Base-by-base conservation (phyloP, 2,888 invertebrate species). In the Selenia dentaria region DNA sequence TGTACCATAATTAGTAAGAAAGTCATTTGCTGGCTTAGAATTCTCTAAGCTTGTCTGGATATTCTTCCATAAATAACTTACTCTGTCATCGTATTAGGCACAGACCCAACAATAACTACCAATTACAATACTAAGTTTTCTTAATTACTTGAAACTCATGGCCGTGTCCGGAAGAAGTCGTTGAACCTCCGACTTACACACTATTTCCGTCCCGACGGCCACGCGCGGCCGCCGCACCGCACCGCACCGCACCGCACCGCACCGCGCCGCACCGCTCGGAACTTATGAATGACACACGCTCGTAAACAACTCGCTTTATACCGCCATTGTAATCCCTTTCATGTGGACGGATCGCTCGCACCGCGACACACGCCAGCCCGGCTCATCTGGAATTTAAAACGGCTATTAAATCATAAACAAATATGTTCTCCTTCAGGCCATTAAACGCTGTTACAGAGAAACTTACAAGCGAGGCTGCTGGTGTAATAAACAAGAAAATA, bases 271-370 rank as follows among this genome's bases (percentile, higher is more conserved):
- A 27, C 22, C 46, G 37, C 41, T 32, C 27, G 28, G 22, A 41
- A 47, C 58, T 57, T 42, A 56, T 56, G 54, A 59, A 56, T 59
- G 59, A 54, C 59, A 56, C 45, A 39, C 40, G 39, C 44, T 50
- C 47, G 56, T 59, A 56, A 56, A 59, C 54, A 59, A 28, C 37
- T 34, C 35, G 45, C 42, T 57, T 54, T 51, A 54, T 45, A 52
- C 31, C 48, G 29, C 34, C 11, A 36, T 31, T 39, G 31, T 59
- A 54, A 65, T 56, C 52, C 31, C 45, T 53, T 55, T 51, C 52
- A 57, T 43, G 41, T 57, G 40, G 52, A 53, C 41, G 52, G 49
- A 57, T 51, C 46, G 52, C 43, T 40, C 4, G 18, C 12, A 9
- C 29, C 9, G 20, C 32, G 14, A 9, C 29, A 8, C 37, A 24